Evolutionary conservation across 1,140 invertebrate species (phyloP), one percentile per base, ranked within the genome.

Genomic region (Hormaphis cornu): DNA sequence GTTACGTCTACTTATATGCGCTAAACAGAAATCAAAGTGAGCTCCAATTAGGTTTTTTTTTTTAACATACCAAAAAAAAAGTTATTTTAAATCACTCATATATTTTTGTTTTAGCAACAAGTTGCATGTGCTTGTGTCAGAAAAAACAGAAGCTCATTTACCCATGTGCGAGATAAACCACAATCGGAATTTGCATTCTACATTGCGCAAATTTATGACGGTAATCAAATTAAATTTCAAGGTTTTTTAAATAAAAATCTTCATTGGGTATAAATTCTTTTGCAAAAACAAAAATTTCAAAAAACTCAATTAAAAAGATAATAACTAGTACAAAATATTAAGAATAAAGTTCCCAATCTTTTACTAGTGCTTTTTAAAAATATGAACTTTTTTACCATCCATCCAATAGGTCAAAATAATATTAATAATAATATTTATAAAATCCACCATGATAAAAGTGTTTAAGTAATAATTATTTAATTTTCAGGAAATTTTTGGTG

Each of bases 91-190:
- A n/a, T n/a, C 58, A 30, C 14, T 10, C 33, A 40, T 33, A 42
- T 70, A 48, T 16, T 73, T 75, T 74, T 76, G 70, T 77, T 78
- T 71, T 74, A 86, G 85, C 66, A 95, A 94, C 78, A 84, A 84
- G 73, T 82, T 93, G 69, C 87, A 90, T 79, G 84, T 95, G 20
- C 78, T 95, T 46, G 79, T 93, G 24, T 91, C 89, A 74, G 90
- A 95, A 76, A 87, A 89, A 78, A 87, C 86, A 54, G 81, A 83
- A 48, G 83, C 87, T 73, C 90, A 94, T 81, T 83, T 94, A 70
- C 93, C 93, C 42, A 84, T 87, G 14, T 91, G 90, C 75, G 91
- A 95, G 80, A 87, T 96, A 70, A 89, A 93, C 80, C 91, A 91
- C 26, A 83, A 84, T 52, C 86, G 88, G 75, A 94, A 88, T 80